Percentiles rank a stretch among this genome's conserved stretches.
phyloP scores from a whole-genome alignment of 1,140 invertebrate genomes.

The fruit fly (Drosophila melanogaster) region DNA sequence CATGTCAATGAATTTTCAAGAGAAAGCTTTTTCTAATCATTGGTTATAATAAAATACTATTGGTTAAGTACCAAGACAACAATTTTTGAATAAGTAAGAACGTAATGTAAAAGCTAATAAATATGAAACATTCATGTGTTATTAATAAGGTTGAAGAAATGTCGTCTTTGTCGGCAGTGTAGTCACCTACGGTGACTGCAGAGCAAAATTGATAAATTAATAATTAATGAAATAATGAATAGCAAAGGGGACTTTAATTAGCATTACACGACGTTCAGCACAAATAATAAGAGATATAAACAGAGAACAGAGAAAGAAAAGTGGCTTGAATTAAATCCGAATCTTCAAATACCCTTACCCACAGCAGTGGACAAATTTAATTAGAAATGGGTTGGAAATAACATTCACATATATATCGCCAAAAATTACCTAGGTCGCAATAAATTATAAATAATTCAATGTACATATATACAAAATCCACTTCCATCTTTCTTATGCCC shows the following conservation, averaged over 20 bases:
- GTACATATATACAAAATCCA: too few species aligned
- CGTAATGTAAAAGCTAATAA: too few species aligned
- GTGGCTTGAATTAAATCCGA: not conserved
- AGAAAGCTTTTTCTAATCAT: not conserved
- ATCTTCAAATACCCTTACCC: not conserved
- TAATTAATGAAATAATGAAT: conserved; percentile 17
- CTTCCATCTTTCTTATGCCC: too few species aligned
- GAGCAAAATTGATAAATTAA: conserved; percentile 23
- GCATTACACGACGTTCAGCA: conserved; percentile 7
- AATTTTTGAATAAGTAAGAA: too few species aligned
- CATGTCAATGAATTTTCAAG: not conserved
- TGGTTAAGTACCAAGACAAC: too few species aligned
- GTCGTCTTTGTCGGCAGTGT: conserved; percentile 1
- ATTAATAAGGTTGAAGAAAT: not conserved
- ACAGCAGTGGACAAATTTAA: not conserved
- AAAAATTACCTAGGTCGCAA: too few species aligned
- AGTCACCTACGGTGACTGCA: conserved; percentile 16
- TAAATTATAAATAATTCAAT: too few species aligned
- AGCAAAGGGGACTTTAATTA: conserved; percentile 15
- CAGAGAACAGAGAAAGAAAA: too few species aligned
- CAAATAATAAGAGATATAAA: not conserved
- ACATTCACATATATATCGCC: too few species aligned
- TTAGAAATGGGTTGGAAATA: not conserved
- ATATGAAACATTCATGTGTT: too few species aligned
- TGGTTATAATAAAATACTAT: too few species aligned